These are phyloP conservation scores for Chiloscyllium punctatum DNA, from an alignment of 2,797 vertebrate genomes.

Conservation along the genomic window DNA sequence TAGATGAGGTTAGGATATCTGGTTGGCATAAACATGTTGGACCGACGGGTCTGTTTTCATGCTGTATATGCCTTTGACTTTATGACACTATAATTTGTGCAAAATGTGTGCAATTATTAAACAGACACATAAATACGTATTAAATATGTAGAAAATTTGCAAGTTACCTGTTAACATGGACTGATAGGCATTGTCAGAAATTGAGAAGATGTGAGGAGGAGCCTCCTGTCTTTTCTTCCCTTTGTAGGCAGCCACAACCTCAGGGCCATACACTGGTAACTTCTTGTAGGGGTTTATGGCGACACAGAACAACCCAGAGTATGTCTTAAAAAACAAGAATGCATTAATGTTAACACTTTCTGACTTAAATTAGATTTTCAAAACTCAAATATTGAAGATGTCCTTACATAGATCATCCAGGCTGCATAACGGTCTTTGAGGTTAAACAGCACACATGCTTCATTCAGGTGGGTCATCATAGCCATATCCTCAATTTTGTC, in stretches of 20 bases:
- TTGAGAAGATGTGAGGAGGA: conserved; percentile 89
- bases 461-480: conserved; percentile 72
- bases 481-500: conserved; percentile 77
- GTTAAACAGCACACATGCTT: conserved; percentile 70
- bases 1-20: too few species aligned
- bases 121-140: conserved; percentile 51
- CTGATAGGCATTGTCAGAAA: conserved; percentile 89
- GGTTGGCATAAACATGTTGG: too few species aligned
- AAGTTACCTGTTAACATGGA: conserved; percentile 77
- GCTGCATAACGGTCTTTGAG: conserved; percentile 77
- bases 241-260: conserved; percentile 69
- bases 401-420: conserved; percentile 76
- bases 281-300: conserved; percentile 87
- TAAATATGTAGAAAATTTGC: not conserved
- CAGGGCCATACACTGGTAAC: conserved; percentile 76
- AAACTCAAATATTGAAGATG: not conserved
- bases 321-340: conserved; percentile 58
- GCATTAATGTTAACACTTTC: not conserved
- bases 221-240: conserved; percentile 85
- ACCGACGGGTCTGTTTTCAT: too few species aligned
- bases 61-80: too few species aligned
- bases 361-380: not conserved
- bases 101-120: not conserved
- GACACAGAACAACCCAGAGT: conserved; percentile 82
- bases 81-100: not conserved